phyloP scores from a whole-genome alignment of 2,113 vertebrate genomes.

The Morphnarchus princeps region DNA sequence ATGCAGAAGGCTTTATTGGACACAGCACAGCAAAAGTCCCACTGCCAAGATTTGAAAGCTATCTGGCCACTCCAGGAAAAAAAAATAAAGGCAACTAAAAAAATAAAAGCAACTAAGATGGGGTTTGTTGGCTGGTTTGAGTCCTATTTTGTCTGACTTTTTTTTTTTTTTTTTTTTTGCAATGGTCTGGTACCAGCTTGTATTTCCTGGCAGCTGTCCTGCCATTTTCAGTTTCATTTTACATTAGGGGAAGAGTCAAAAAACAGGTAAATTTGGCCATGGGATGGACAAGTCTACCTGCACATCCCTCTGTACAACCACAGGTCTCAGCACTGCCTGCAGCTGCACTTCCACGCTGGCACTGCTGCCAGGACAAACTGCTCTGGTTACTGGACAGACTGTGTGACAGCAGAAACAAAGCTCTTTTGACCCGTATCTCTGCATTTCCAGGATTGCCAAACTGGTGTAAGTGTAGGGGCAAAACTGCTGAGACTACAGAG shows the following conservation, averaged over 20 bases:
- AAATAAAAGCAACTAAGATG: not conserved
- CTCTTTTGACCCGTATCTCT: not conserved
- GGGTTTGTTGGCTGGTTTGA: not conserved
- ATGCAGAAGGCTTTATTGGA: not conserved
- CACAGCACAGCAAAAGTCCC: not conserved
- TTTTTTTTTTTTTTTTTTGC: no score
- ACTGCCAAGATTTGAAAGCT: not conserved
- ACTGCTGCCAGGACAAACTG: not conserved
- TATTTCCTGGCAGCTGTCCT: not conserved
- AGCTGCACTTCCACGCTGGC: not conserved
- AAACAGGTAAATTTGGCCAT: not conserved
- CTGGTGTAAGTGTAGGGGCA: not conserved
- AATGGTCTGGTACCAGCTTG: not conserved
- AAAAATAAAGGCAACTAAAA: not conserved
- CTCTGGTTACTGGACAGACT: not conserved
- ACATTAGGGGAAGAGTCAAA: not conserved
- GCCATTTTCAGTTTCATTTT: not conserved
- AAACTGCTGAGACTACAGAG: not conserved
- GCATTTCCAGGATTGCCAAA: not conserved
- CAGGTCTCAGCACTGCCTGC: not conserved
- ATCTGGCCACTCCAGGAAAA: not conserved
- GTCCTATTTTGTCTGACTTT: not conserved
- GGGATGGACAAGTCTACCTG: not conserved
- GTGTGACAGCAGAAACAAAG: not conserved
- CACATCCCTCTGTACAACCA: not conserved